Conservation (phyloP, 2,113 vertebrate genomes). For the Kryptolebias marmoratus region DNA sequence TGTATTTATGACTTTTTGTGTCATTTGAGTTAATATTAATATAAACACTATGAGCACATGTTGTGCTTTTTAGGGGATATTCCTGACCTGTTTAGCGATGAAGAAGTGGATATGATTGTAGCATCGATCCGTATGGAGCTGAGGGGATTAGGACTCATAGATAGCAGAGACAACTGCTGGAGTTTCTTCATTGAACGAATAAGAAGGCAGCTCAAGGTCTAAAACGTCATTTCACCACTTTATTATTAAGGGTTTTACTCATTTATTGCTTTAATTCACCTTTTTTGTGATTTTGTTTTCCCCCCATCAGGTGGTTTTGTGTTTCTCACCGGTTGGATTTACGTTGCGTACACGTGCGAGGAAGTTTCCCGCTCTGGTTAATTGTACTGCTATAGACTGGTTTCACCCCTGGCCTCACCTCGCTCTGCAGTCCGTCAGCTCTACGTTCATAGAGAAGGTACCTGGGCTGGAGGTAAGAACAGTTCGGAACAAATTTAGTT, state of each 20-base stretch:
- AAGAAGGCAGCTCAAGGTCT: slow-evolving; percentile 83
- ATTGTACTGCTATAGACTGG: slow-evolving; percentile 75
- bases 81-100: slow-evolving; percentile 80
- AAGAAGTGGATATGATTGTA: slow-evolving; percentile 78
- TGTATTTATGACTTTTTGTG: not conserved
- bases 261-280: not conserved
- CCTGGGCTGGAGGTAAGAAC: slow-evolving; percentile 71
- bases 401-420: slow-evolving; percentile 73
- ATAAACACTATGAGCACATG: not conserved
- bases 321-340: slow-evolving; percentile 82
- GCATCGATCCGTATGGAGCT: slow-evolving; percentile 81
- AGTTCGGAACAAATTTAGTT: not conserved
- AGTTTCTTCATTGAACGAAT: slow-evolving; percentile 85
- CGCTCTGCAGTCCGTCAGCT: slow-evolving; percentile 78
- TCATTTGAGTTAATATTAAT: not conserved
- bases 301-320: slow-evolving; percentile 76
- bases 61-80: slow-evolving; percentile 73
- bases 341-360: slow-evolving; percentile 74
- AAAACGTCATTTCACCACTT: not conserved
- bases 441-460: slow-evolving; percentile 79
- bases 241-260: not conserved
- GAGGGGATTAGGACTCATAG: slow-evolving; percentile 72
- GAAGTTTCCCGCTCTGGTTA: slow-evolving; percentile 80
- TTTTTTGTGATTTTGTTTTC: not conserved
- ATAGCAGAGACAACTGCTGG: slow-evolving; percentile 82